These are phyloP conservation scores for Drosophila rubida DNA, from an alignment of 2,888 invertebrate species.

Conservation along the genomic window DNA sequence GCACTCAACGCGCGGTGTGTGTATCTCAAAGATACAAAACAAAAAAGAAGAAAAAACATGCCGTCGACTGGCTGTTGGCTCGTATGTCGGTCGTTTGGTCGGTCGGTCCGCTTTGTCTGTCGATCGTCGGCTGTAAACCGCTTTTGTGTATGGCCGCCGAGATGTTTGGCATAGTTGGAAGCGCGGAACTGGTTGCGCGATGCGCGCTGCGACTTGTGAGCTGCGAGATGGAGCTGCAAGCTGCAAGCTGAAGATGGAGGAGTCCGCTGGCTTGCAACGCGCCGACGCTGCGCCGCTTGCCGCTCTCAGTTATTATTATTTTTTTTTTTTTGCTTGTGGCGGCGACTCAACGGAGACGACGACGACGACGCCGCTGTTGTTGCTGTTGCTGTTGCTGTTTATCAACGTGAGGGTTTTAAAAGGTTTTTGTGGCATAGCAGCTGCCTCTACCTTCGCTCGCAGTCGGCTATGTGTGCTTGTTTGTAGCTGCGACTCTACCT, in stretches of 20 bases:
- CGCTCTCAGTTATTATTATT: conserved; percentile 69
- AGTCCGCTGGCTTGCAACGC: conserved; percentile 59
- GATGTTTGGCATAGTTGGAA: conserved; percentile 78
- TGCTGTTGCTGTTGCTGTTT: conserved; percentile 58
- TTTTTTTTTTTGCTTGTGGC: conserved; percentile 65
- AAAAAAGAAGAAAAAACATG: conserved; percentile 9
- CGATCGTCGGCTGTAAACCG: conserved; percentile 69
- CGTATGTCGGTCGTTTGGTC: conserved; percentile 32
- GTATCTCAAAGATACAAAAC: conserved; percentile 60
- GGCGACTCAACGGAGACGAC: conserved; percentile 61
- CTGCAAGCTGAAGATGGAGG: conserved; percentile 46
- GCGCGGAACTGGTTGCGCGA: conserved; percentile 73
- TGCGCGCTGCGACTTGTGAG: conserved; percentile 27
- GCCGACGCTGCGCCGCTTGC: conserved; percentile 58
- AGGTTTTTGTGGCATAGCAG: conserved; percentile 76
- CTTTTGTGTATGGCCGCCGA: conserved; percentile 74
- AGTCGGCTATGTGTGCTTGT: background rate
- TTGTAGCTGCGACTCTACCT: conserved; percentile 55
- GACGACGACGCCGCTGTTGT: conserved; percentile 26
- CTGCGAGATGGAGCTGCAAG: conserved; percentile 35
- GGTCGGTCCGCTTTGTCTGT: conserved; percentile 24
- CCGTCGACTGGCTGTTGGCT: conserved; percentile 39
- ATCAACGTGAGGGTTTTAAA: conserved; percentile 78
- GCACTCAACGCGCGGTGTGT: conserved; percentile 50
- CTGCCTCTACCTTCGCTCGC: conserved; percentile 46